Conservation (phyloP, 2,113 vertebrate species). For the Jaculus jaculus region DNA sequence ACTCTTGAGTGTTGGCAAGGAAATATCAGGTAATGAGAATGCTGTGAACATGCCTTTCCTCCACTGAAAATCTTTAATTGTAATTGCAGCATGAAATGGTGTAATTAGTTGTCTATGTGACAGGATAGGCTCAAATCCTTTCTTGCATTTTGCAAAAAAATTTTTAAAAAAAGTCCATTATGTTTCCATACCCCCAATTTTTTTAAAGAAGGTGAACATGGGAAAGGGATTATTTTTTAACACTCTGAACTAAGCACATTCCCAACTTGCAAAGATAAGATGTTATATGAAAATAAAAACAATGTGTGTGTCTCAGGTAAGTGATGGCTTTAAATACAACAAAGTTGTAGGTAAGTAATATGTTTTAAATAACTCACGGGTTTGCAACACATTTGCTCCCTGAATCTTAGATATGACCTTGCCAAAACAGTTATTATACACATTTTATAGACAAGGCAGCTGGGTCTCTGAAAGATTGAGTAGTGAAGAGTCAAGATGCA, state of each 20-base stretch:
- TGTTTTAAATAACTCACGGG: background rate
- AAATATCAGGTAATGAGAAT: slow-evolving; percentile 85
- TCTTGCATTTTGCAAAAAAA: slow-evolving; percentile 70
- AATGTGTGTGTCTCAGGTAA: background rate
- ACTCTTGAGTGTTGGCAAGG: slow-evolving; percentile 79
- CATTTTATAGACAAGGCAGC: background rate
- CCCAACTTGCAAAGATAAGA: background rate
- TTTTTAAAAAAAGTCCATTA: slow-evolving; percentile 68
- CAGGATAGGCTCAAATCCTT: slow-evolving; percentile 82
- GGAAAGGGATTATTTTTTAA: slow-evolving; percentile 54
- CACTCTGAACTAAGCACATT: background rate
- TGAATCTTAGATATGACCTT: background rate
- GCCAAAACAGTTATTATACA: background rate
- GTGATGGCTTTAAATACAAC: background rate
- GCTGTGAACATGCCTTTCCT: slow-evolving; percentile 83
- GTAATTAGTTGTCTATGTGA: slow-evolving; percentile 86
- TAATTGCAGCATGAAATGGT: slow-evolving; percentile 86
- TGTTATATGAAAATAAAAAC: background rate
- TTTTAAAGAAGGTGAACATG: slow-evolving; percentile 31
- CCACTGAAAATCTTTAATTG: slow-evolving; percentile 87
- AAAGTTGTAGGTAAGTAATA: background rate
- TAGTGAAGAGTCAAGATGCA: background rate
- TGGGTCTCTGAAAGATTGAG: background rate
- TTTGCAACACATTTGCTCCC: background rate
- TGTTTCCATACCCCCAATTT: slow-evolving; percentile 68